A percentile compares a stretch with the other conserved stretches of the same genome.
Conservation (phyloP, 53 echinoderm and acorn worm species). For the Hippasteria phrygiana region DNA sequence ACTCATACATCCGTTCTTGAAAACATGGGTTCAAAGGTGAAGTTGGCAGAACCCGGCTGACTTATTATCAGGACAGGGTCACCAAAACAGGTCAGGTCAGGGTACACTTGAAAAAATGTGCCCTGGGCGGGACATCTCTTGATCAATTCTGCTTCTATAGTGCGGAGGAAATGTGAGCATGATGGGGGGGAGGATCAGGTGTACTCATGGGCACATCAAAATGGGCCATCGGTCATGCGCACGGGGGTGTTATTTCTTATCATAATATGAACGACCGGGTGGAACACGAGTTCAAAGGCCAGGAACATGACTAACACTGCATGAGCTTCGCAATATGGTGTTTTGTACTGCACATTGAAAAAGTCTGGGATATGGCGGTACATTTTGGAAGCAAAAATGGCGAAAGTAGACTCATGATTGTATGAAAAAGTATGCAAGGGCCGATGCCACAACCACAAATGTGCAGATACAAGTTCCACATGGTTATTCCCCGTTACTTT, state of each 20-base stretch:
- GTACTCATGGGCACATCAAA: neutral
- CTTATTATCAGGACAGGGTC: neutral
- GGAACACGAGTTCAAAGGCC: constrained; percentile 42
- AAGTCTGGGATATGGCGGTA: neutral
- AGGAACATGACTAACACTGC: neutral
- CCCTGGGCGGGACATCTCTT: constrained; percentile 43
- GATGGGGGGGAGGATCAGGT: neutral
- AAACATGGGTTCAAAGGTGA: constrained; percentile 50
- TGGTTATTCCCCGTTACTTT: too few relatives aligned
- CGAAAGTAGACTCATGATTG: too few relatives aligned
- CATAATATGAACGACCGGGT: constrained; percentile 24
- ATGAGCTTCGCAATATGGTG: neutral
- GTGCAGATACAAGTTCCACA: too few relatives aligned
- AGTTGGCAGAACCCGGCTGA: neutral
- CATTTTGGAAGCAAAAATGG: neutral
- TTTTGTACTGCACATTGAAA: neutral
- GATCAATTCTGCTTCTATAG: constrained; percentile 23
- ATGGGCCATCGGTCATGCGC: constrained; percentile 46
- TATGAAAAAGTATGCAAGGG: too few relatives aligned
- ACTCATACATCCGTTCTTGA: constrained; percentile 38
- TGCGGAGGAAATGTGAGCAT: constrained; percentile 25
- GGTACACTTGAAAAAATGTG: neutral
- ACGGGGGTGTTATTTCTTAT: constrained; percentile 7
- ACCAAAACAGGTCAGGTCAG: constrained; percentile 38
- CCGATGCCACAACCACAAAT: too few relatives aligned